phyloP scores from a whole-genome alignment of 2,797 vertebrate species.

The Silurus aristotelis region DNA sequence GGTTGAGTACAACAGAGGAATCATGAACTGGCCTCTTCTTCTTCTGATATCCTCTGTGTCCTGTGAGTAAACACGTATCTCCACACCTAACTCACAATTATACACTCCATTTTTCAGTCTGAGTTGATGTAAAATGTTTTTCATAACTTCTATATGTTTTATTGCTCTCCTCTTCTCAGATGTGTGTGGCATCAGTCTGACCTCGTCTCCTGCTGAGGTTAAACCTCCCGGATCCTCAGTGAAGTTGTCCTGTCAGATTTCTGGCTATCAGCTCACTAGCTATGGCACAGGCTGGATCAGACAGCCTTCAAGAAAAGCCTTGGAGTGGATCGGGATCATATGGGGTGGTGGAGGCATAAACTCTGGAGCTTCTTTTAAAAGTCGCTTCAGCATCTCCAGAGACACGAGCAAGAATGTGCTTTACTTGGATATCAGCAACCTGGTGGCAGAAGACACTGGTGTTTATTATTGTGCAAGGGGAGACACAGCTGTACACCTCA shows the following conservation, averaged over 20 bases:
- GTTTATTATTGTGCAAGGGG: slow-evolving; percentile 31
- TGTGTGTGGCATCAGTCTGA: slow-evolving; percentile 52
- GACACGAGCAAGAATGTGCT: slow-evolving; percentile 52
- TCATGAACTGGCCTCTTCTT: neutral
- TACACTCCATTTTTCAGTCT: neutral
- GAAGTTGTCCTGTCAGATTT: slow-evolving; percentile 53
- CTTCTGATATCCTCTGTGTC: neutral
- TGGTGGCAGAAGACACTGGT: slow-evolving; percentile 34
- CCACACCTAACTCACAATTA: neutral
- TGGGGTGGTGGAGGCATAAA: slow-evolving; percentile 17
- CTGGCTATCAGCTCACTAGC: slow-evolving; percentile 49
- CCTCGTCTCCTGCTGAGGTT: slow-evolving; percentile 49
- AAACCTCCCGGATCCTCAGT: slow-evolving; percentile 35
- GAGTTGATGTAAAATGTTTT: neutral
- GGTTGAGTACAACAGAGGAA: neutral
- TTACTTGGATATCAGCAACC: slow-evolving; percentile 45
- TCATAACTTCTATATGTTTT: neutral
- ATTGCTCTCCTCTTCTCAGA: slow-evolving; percentile 15
- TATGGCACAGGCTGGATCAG: slow-evolving; percentile 45
- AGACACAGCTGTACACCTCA: slow-evolving; percentile 29
- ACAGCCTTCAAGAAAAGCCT: slow-evolving; percentile 26
- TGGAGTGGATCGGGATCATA: slow-evolving; percentile 58
- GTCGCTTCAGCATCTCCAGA: slow-evolving; percentile 58
- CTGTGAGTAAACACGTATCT: slow-evolving; percentile 21
- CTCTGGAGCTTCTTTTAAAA: slow-evolving; percentile 25